phyloP scores from a whole-genome alignment of 2,113 vertebrate genomes.

The Dromiciops gliroides region DNA sequence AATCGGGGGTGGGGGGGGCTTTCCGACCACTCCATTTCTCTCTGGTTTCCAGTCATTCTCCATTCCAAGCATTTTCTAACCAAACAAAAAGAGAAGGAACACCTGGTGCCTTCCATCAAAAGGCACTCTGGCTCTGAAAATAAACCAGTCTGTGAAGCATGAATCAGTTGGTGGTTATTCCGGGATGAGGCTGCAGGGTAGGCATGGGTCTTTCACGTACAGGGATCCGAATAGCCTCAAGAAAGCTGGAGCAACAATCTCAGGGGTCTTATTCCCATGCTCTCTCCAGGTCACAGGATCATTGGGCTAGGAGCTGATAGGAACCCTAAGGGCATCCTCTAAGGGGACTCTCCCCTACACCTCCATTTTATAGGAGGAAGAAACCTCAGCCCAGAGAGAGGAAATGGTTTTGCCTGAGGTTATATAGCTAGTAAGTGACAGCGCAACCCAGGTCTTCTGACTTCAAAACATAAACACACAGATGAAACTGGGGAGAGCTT shows the following conservation, averaged over 20 bases:
- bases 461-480: neutral
- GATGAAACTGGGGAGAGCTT: neutral
- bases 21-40: conserved; percentile 21
- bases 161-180: neutral
- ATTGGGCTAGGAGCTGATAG: neutral
- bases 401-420: neutral
- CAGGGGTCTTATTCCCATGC: neutral
- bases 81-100: conserved; percentile 63
- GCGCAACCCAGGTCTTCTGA: neutral
- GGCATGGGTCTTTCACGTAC: neutral
- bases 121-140: conserved; percentile 54
- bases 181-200: neutral
- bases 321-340: neutral
- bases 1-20: conserved; percentile 3
- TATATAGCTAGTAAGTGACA: neutral
- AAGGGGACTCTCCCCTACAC: neutral
- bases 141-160: neutral
- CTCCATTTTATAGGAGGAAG: neutral
- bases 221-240: neutral
- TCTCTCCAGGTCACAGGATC: neutral
- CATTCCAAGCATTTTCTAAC: conserved; percentile 58
- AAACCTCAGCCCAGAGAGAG: neutral
- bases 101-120: conserved; percentile 65
- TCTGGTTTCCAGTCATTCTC: conserved; percentile 50
- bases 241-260: no score